phyloP scores from a whole-genome alignment of 2,113 vertebrate genomes.

The Thalassoma bifasciatum region DNA sequence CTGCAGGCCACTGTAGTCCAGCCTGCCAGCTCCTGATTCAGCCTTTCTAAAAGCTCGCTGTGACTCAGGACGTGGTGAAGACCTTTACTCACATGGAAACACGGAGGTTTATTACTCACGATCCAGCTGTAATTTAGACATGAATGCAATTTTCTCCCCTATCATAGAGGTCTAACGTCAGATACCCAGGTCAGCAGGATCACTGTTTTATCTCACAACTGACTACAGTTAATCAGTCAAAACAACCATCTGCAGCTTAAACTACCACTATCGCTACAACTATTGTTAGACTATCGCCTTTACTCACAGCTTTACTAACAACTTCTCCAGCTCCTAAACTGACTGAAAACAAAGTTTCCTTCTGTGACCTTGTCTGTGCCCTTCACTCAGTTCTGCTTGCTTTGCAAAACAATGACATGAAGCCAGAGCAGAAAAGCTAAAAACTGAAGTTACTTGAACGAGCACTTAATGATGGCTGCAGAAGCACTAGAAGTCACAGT shows the following conservation, averaged over 20 bases:
- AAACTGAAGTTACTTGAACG: no score
- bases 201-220: not conserved
- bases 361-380: no score
- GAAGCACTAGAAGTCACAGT: no score
- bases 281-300: no score
- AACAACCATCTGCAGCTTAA: not conserved
- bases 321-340: not conserved
- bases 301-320: no score
- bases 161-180: not conserved
- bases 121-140: constrained; percentile 41
- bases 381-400: no score
- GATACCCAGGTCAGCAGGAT: constrained; percentile 3
- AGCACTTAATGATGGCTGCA: no score
- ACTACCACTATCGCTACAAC: not conserved
- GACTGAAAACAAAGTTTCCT: not conserved
- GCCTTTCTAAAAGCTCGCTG: constrained; percentile 51
- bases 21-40: constrained; percentile 75
- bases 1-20: constrained; percentile 34
- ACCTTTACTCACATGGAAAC: constrained; percentile 36
- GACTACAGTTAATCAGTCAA: no score
- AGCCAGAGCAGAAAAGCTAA: no score
- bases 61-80: constrained; percentile 46
- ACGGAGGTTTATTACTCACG: constrained; percentile 24
- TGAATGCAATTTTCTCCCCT: constrained; percentile 27
- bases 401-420: no score